Evolutionary conservation across 2,113 vertebrate species (phyloP).

Genomic region (Chloropsis hardwickii): DNA sequence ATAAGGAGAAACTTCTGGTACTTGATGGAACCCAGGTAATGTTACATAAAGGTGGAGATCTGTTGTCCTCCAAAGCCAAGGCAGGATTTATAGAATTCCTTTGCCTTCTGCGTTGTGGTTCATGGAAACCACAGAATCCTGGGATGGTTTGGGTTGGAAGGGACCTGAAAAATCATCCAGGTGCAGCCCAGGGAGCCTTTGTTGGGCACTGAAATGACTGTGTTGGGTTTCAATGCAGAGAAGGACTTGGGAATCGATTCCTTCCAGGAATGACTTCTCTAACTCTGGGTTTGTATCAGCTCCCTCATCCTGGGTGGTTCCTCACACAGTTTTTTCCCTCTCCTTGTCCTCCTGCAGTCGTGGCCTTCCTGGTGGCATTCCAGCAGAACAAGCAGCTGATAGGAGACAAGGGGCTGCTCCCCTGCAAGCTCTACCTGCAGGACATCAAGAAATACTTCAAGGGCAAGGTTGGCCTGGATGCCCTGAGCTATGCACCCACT

Average conservation of each 20-base stretch:
- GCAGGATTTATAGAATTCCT: neutral
- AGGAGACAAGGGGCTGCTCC: slow-evolving; percentile 85
- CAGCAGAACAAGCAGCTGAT: slow-evolving; percentile 95
- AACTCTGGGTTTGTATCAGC: rapidly evolving
- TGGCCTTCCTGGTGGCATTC: slow-evolving; percentile 88
- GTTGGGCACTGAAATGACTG: neutral
- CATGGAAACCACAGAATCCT: neutral
- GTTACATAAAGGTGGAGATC: rapidly evolving
- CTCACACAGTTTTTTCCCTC: rapidly evolving
- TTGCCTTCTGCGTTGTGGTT: neutral
- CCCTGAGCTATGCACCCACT: slow-evolving; percentile 82
- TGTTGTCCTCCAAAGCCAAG: neutral
- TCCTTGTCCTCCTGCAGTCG: slow-evolving; percentile 68
- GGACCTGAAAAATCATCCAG: neutral
- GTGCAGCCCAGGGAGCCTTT: neutral
- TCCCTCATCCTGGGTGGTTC: neutral
- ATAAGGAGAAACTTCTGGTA: neutral
- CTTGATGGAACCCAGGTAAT: neutral
- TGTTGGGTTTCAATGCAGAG: neutral
- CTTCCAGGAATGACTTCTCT: neutral
- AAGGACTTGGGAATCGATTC: neutral
- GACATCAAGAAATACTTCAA: slow-evolving; percentile 82
- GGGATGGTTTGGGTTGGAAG: neutral
- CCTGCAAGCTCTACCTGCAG: slow-evolving; percentile 80
- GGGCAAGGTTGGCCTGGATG: slow-evolving; percentile 72